Evolutionary conservation across 2,888 invertebrate genomes (phyloP), one percentile per base, ranked within the genome.

Genomic region (Hemistola chrysoprasaria): DNA sequence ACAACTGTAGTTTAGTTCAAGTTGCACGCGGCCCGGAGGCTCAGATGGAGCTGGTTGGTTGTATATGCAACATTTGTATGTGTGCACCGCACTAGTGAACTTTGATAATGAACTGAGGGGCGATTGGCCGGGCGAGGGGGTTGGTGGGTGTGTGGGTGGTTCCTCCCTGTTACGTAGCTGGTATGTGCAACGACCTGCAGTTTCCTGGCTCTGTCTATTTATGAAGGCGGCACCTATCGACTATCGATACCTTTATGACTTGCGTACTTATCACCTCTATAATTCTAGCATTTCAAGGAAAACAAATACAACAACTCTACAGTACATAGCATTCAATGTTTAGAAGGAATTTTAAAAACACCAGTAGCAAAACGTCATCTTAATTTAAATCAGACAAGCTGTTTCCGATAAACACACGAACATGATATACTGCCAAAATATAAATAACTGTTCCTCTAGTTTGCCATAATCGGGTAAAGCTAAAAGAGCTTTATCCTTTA

Each of bases 81-180:
- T 81, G 81, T 78, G 78, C 70, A 65, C 38, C 75, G 84, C 79
- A 80, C 83, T 80, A 84, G 79, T 87, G 87, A 87, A 87, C 87
- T 86, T 87, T 87, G 86, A 78, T 87, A 87, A 87, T 87, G 87
- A 87, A 87, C 87, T 76, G 65, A 62, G 71, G 71, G 79, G 76
- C 72, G 74, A 74, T 74, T 70, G 78, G 71, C 78, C 72, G 76
- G 70, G 69, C 55, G 50, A 62, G 68, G 57, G 59, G 58, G 38
- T 10, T 8, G 46, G 56, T 55, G 57, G 53, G 54, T 58, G 44
- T 57, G 55, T 56, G 53, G 53, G 57, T 55, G 61, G 50, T 59
- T 8, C 7, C 38, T 25, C 69, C 70, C 68, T 50, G 60, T 65
- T 67, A 69, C 71, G 67, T 67, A 57, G 49, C 60, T 59, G 65